Conservation (phyloP, 2,888 invertebrate species). For the Anarsia innoxiella region DNA sequence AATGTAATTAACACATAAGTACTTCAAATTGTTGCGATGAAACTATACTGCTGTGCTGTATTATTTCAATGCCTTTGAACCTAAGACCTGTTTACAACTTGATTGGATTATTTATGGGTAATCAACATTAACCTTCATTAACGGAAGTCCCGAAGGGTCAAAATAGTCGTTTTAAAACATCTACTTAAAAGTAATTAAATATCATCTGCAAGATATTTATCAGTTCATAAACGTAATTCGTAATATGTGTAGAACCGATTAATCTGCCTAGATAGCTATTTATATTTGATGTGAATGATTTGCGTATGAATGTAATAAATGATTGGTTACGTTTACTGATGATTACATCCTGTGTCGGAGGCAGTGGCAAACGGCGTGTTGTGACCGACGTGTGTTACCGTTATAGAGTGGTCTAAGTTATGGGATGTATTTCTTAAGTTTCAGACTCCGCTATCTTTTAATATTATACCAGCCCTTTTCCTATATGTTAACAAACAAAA, state of each 20-base stretch:
- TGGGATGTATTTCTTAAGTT: too few species aligned
- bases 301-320: constrained; percentile 14
- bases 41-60: too few species aligned
- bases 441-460: too few species aligned
- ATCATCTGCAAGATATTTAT: constrained; percentile 13
- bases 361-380: constrained; percentile 25
- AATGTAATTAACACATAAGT: too few species aligned
- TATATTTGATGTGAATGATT: too few species aligned
- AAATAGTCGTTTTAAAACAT: constrained; percentile 6
- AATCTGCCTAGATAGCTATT: neutral
- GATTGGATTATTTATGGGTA: too few species aligned
- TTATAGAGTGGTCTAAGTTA: constrained; percentile 30
- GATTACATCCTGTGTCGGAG: constrained; percentile 38
- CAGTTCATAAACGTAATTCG: neutral
- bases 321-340: constrained; percentile 18
- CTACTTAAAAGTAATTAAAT: constrained; percentile 10
- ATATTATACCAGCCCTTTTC: too few species aligned
- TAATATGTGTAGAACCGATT: neutral
- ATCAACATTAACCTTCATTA: constrained; percentile 4
- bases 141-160: constrained; percentile 7
- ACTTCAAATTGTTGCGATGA: too few species aligned
- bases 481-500: too few species aligned
- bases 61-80: too few species aligned
- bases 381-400: constrained; percentile 38
- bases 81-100: too few species aligned